These are phyloP conservation scores for Muscina levida DNA, from an alignment of 2,888 invertebrate genomes.

Conservation along the genomic window DNA sequence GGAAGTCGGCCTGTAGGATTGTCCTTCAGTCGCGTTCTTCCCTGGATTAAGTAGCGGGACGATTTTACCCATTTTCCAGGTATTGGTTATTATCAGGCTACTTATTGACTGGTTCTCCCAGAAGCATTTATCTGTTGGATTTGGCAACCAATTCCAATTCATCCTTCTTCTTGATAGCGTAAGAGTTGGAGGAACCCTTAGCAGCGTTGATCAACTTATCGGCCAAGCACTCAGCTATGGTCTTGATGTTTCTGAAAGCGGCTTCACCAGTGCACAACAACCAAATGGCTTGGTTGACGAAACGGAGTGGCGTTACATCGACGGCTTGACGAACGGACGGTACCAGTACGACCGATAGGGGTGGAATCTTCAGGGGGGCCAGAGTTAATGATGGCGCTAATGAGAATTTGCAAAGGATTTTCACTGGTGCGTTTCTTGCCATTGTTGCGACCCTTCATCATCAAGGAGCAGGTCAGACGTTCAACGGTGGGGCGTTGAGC, in stretches of 20 bases:
- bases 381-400: conserved; percentile 98
- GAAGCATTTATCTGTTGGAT: conserved; percentile 95
- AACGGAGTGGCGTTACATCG: conserved; percentile 97
- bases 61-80: background rate
- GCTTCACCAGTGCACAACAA: conserved; percentile 99
- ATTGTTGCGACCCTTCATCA: conserved; percentile 99
- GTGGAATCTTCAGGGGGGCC: conserved; percentile 99
- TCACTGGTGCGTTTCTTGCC: conserved; percentile 99
- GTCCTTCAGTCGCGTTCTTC: background rate
- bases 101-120: too few species aligned
- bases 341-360: conserved; percentile 88
- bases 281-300: conserved; percentile 99
- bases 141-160: conserved; percentile 99
- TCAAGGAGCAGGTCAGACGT: conserved; percentile 96
- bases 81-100: background rate
- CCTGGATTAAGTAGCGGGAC: conserved; percentile 4
- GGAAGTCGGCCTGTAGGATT: conserved; percentile 9
- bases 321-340: conserved; percentile 96
- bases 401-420: conserved; percentile 92
- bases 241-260: conserved; percentile 99
- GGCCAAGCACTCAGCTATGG: conserved; percentile 99
- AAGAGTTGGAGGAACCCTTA: conserved; percentile 99
- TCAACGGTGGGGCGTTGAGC: conserved; percentile 99
- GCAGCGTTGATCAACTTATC: conserved; percentile 99
- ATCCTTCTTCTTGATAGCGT: conserved; percentile 99